Evolutionary conservation across 2,797 vertebrate genomes (phyloP).

Genomic region (Typhlichthys subterraneus): DNA sequence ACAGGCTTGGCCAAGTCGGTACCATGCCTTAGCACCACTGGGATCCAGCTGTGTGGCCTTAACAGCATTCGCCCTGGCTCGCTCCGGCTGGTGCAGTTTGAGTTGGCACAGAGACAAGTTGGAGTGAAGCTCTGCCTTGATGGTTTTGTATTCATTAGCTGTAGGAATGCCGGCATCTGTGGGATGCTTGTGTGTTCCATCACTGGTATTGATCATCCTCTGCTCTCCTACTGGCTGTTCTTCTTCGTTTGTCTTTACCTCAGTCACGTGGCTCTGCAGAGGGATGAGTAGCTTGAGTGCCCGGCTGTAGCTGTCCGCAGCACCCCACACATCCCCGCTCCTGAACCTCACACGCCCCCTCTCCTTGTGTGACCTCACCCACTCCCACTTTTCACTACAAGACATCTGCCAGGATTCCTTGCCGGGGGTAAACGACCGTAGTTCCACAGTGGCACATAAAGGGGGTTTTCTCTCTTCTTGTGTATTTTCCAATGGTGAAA

Average conservation of each 20-base stretch:
- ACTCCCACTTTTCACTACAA: constrained; percentile 78
- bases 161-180: constrained; percentile 32
- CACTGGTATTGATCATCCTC: constrained; percentile 28
- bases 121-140: constrained; percentile 83
- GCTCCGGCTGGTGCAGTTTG: constrained; percentile 77
- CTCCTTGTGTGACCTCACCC: constrained; percentile 79
- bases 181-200: constrained; percentile 14
- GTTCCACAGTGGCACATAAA: constrained; percentile 66
- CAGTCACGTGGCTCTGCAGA: constrained; percentile 51
- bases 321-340: constrained; percentile 81
- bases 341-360: constrained; percentile 81
- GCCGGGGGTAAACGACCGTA: constrained; percentile 80
- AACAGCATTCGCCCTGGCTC: constrained; percentile 79
- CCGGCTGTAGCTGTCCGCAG: constrained; percentile 82
- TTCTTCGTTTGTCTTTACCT: constrained; percentile 30
- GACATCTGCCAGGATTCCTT: constrained; percentile 85
- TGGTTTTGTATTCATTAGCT: constrained; percentile 61
- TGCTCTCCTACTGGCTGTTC: constrained; percentile 20
- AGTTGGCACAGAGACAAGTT: constrained; percentile 90
- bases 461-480: constrained; percentile 30
- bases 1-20: constrained; percentile 85
- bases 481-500: constrained; percentile 47
- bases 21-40: constrained; percentile 82
- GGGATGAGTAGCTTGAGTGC: constrained; percentile 84
- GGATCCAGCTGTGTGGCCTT: constrained; percentile 83